A percentile compares a stretch with the other conserved stretches of the same genome.
These are phyloP conservation scores for Drosophila kanapiae DNA, from an alignment of 1,140 invertebrate species.

Conservation along the genomic window DNA sequence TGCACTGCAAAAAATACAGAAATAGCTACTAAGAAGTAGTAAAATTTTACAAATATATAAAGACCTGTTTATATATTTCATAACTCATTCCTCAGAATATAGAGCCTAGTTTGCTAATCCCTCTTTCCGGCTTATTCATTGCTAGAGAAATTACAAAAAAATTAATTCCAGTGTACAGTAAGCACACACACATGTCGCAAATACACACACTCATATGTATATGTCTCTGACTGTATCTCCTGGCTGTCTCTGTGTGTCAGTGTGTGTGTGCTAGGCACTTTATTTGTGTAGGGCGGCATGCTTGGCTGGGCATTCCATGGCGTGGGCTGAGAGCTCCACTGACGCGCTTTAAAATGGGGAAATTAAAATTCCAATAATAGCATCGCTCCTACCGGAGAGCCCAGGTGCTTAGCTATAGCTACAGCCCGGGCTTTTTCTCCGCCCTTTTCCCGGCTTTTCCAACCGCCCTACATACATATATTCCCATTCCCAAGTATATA, in stretches of 20 bases:
- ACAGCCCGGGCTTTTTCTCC: background rate
- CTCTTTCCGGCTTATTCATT: background rate
- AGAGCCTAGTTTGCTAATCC: background rate
- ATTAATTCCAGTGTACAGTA: background rate
- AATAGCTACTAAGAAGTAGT: fast-evolving
- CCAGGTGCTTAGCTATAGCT: constrained; percentile 46
- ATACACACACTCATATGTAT: background rate
- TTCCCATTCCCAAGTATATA: background rate
- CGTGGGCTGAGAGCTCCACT: constrained; percentile 13
- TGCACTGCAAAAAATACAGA: constrained; percentile 2
- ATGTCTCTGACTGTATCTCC: constrained; percentile 7
- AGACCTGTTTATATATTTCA: background rate
- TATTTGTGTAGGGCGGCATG: constrained; percentile 51
- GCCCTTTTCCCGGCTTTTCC: background rate
- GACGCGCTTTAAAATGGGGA: constrained; percentile 79
- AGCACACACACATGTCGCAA: constrained; percentile 2
- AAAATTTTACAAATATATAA: too few relatives aligned
- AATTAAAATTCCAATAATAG: constrained; percentile 83
- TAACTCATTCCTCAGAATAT: background rate
- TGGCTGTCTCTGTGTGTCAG: background rate
- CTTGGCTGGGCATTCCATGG: constrained; percentile 29
- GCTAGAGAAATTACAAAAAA: background rate
- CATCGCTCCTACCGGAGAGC: constrained; percentile 39
- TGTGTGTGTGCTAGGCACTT: constrained; percentile 32
- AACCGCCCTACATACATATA: too few relatives aligned